These are phyloP conservation scores for Lasiurus borealis DNA, from an alignment of 2,113 vertebrate species.

Conservation along the genomic window DNA sequence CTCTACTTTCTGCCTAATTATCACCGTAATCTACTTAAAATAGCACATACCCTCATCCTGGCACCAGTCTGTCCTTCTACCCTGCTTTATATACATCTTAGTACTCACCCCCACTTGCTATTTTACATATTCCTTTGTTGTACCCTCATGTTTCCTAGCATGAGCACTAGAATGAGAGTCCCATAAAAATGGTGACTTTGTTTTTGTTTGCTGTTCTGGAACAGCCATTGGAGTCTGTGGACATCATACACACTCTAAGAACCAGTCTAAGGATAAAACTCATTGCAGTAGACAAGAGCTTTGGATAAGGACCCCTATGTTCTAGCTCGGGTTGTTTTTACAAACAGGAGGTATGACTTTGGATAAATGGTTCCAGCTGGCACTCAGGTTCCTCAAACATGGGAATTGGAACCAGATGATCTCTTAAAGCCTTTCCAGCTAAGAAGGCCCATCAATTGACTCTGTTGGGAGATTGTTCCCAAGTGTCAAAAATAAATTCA, in stretches of 20 bases:
- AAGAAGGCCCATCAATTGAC: not conserved
- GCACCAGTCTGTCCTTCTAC: not conserved
- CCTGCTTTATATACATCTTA: not conserved
- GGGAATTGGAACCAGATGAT: not conserved
- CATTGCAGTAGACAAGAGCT: not conserved
- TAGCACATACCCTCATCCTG: not conserved
- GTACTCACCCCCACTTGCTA: too few species aligned
- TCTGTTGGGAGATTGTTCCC: not conserved
- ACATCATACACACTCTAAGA: not conserved
- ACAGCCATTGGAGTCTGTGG: not conserved
- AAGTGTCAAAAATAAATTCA: not conserved
- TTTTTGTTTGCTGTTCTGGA: not conserved
- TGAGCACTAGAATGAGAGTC: not conserved
- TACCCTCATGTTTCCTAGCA: not conserved
- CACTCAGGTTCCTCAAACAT: not conserved
- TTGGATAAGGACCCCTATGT: not conserved
- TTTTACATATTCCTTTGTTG: not conserved
- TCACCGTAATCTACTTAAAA: not conserved
- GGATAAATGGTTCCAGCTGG: not conserved
- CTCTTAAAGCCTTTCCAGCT: not conserved
- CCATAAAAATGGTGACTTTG: not conserved
- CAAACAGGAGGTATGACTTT: not conserved
- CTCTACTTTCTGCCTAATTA: not conserved
- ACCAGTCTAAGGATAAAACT: not conserved
- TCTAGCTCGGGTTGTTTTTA: not conserved